Percentiles rank a stretch among this genome's conserved stretches.
These are phyloP conservation scores for Gallirallus australis DNA, from an alignment of 2,797 vertebrate species.

Conservation along the genomic window DNA sequence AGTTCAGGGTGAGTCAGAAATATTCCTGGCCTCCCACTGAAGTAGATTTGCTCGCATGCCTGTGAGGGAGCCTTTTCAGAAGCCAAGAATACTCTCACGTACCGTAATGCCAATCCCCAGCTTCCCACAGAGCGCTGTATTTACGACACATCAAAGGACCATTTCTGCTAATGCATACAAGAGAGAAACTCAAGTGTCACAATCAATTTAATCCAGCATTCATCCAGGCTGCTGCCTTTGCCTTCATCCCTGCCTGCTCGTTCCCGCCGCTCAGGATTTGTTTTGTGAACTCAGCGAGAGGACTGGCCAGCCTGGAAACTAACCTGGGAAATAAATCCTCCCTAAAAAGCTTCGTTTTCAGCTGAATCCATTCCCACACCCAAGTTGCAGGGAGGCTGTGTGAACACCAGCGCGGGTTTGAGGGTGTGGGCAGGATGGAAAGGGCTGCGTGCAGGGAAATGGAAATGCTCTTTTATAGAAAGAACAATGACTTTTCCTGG, in stretches of 20 bases:
- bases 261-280: slow-evolving; percentile 5
- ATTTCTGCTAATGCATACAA: slow-evolving; percentile 30
- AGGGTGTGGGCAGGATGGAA: neutral
- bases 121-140: slow-evolving; percentile 31
- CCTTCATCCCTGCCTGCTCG: neutral
- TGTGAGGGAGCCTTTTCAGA: slow-evolving; percentile 25
- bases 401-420: neutral
- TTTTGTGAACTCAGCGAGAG: neutral
- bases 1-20: neutral
- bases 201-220: slow-evolving; percentile 46
- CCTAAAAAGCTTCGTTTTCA: neutral
- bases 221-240: slow-evolving; percentile 31
- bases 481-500: neutral
- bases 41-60: neutral
- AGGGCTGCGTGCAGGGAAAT: fast-evolving
- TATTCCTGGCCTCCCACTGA: neutral
- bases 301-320: neutral
- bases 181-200: slow-evolving; percentile 48
- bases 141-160: slow-evolving; percentile 47
- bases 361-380: neutral
- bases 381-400: neutral
- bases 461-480: neutral
- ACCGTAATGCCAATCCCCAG: slow-evolving; percentile 12
- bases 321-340: slow-evolving; percentile 20
- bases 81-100: neutral